Evolutionary conservation across 2,888 invertebrate species (phyloP).

Genomic region (Polyommatus iphigenia): DNA sequence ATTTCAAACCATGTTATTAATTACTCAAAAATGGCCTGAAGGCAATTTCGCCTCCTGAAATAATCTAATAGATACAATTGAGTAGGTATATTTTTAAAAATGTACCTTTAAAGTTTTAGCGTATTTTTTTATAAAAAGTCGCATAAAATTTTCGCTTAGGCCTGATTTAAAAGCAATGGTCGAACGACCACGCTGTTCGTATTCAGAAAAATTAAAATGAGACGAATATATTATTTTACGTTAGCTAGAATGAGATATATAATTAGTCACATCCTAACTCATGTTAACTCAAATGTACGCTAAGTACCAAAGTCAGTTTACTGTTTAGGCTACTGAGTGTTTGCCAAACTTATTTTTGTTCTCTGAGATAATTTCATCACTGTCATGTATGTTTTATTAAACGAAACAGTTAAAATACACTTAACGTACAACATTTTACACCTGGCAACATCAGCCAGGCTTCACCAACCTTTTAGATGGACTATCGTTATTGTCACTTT

Average conservation of each 20-base stretch:
- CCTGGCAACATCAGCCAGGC: neutral
- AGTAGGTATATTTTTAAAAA: neutral
- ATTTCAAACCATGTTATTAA: neutral
- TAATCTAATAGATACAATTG: neutral
- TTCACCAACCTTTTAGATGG: constrained; percentile 20
- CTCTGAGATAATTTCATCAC: neutral
- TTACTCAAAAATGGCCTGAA: neutral
- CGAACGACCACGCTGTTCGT: no score
- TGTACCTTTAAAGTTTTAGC: no score
- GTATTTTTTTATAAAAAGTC: no score
- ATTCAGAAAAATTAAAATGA: no score
- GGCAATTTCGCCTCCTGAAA: no score
- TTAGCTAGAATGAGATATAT: neutral
- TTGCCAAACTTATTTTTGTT: neutral
- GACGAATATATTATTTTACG: no score
- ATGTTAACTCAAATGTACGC: neutral
- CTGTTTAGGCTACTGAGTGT: neutral
- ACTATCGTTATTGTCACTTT: constrained; percentile 40
- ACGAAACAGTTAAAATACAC: neutral
- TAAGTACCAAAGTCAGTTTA: neutral
- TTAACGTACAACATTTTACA: neutral
- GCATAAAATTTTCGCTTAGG: no score
- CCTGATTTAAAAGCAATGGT: no score
- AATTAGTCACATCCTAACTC: neutral
- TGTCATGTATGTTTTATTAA: neutral